Conservation (phyloP, 2,797 vertebrate species). For the Neostethus bicornis region DNA sequence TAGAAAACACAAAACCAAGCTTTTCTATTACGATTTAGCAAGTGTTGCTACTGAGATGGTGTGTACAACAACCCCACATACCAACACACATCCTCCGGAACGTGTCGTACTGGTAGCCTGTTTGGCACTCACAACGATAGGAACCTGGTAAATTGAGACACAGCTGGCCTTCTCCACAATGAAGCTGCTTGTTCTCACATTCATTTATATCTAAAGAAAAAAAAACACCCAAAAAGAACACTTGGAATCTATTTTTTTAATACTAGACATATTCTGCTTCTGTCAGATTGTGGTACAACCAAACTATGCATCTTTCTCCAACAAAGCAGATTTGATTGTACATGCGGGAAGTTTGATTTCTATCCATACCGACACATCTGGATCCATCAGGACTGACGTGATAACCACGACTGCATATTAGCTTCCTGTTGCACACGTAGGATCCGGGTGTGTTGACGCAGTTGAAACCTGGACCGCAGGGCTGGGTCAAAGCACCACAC, state of each 20-base stretch:
- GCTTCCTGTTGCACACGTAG: conserved; percentile 88
- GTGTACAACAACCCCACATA: conserved; percentile 64
- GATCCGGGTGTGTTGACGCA: conserved; percentile 94
- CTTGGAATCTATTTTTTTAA: neutral
- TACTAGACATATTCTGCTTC: neutral
- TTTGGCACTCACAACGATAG: conserved; percentile 92
- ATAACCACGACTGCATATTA: conserved; percentile 87
- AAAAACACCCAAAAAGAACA: too few relatives aligned
- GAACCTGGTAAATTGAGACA: conserved; percentile 91
- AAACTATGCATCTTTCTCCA: neutral
- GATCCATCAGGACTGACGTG: conserved; percentile 86
- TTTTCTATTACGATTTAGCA: neutral
- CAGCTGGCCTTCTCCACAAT: conserved; percentile 86
- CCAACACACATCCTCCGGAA: conserved; percentile 88
- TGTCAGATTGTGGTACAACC: neutral
- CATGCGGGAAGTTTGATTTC: neutral
- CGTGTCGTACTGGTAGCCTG: conserved; percentile 89
- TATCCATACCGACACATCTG: conserved; percentile 86
- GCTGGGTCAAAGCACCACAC: conserved; percentile 80
- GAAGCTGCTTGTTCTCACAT: conserved; percentile 83
- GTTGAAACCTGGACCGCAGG: conserved; percentile 87
- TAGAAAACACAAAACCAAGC: neutral
- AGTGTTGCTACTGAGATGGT: neutral
- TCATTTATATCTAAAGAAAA: conserved; percentile 92
- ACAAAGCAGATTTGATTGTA: conserved; percentile 8